Evolutionary conservation across 2,888 invertebrate genomes (phyloP).

Genomic region (Oscheius sp.): DNA sequence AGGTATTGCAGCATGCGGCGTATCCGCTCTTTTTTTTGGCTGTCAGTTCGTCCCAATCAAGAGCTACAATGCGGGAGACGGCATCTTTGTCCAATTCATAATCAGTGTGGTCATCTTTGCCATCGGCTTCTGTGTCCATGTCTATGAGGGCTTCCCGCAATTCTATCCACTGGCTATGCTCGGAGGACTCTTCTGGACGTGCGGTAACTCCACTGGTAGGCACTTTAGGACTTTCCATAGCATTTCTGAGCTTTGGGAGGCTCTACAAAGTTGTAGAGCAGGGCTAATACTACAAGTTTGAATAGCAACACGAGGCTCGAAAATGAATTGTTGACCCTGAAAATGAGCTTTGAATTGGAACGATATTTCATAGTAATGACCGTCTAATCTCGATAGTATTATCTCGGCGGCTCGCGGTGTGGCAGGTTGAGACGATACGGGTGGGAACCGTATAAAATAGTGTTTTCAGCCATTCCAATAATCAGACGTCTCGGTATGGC

Average conservation of each 20-base stretch:
- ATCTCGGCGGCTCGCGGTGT: too few relatives aligned
- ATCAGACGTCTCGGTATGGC: conserved; percentile 70
- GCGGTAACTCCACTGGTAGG: conserved; percentile 71
- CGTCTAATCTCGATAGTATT: too few relatives aligned
- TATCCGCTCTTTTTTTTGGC: conserved; percentile 76
- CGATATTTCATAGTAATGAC: too few relatives aligned
- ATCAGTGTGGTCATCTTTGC: conserved; percentile 75
- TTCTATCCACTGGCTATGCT: conserved; percentile 77
- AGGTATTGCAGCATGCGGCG: conserved; percentile 74
- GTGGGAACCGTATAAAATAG: too few relatives aligned
- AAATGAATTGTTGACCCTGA: too few relatives aligned
- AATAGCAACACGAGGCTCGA: too few relatives aligned
- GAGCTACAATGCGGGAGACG: conserved; percentile 75
- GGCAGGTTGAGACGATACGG: too few relatives aligned
- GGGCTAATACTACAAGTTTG: too few relatives aligned
- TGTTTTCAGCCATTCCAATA: conserved; percentile 75
- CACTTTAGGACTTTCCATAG: neutral
- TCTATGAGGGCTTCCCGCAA: conserved; percentile 71
- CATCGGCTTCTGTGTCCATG: conserved; percentile 74
- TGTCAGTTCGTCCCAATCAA: conserved; percentile 76
- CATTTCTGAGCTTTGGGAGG: too few relatives aligned
- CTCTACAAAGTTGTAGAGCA: too few relatives aligned
- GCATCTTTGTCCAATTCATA: conserved; percentile 77
- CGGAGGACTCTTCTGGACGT: conserved; percentile 76
- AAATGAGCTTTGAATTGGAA: too few relatives aligned